Evolutionary conservation across 23 tunicate genomes (phyloP).

Genomic region (Corella eumyota): DNA sequence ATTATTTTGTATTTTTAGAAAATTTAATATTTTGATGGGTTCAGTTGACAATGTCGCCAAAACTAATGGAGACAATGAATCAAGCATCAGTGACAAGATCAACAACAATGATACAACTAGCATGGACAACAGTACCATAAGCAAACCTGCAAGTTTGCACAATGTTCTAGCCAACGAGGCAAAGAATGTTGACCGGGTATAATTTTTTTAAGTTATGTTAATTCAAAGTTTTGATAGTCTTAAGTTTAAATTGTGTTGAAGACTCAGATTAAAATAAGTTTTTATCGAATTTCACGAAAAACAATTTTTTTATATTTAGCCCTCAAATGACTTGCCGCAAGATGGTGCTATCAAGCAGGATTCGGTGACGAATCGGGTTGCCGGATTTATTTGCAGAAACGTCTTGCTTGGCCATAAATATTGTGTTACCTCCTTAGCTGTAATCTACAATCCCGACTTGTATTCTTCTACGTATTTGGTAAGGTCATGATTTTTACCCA

Average conservation of each 20-base stretch:
- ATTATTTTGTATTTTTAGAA: too few species aligned
- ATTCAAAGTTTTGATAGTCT: neutral
- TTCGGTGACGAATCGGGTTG: conserved; percentile 90
- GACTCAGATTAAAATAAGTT: too few species aligned
- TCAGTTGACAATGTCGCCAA: too few species aligned
- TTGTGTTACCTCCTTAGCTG: conserved; percentile 63
- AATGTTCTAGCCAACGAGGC: neutral
- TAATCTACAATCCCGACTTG: conserved; percentile 42
- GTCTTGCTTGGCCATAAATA: conserved; percentile 62
- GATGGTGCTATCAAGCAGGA: conserved; percentile 18
- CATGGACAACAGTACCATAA: too few species aligned
- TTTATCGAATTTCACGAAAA: too few species aligned
- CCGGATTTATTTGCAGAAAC: conserved; percentile 81
- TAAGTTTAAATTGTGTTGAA: too few species aligned
- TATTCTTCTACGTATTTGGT: conserved; percentile 65
- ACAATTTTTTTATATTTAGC: neutral
- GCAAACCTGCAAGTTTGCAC: too few species aligned
- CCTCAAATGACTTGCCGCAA: conserved; percentile 8
- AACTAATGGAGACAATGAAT: neutral
- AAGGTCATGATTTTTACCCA: too few species aligned
- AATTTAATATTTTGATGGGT: too few species aligned
- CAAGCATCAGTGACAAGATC: neutral
- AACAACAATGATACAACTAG: conserved; percentile 2
- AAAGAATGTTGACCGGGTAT: neutral
- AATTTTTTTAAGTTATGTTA: neutral